Evolutionary conservation across 2,888 invertebrate genomes (phyloP).

Genomic region (Elmis aenea): DNA sequence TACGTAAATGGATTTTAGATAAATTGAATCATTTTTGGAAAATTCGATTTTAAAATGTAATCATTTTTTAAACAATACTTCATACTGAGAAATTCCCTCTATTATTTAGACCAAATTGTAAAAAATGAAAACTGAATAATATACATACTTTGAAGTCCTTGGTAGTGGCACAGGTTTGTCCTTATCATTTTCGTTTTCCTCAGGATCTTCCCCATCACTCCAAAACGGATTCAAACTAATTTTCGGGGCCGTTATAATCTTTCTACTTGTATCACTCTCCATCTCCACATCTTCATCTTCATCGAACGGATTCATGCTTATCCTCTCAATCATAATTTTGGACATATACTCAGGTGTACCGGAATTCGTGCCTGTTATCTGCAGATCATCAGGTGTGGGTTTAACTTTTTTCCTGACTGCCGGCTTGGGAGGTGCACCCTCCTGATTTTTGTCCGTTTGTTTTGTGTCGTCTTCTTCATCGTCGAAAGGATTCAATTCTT

Average conservation of each 20-base stretch:
- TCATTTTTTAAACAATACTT: too few species aligned
- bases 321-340: constrained; percentile 17
- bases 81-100: too few species aligned
- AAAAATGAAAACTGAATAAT: constrained; percentile 3
- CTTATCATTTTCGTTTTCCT: constrained; percentile 50
- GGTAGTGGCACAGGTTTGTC: constrained; percentile 48
- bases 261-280: constrained; percentile 17
- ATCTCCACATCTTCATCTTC: constrained; percentile 30
- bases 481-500: constrained; percentile 78
- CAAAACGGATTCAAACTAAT: constrained; percentile 66
- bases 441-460: constrained; percentile 34
- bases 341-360: constrained; percentile 12
- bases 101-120: too few species aligned
- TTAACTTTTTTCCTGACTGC: constrained; percentile 14
- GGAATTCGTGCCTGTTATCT: neutral
- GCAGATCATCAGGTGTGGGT: neutral
- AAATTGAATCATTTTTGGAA: too few species aligned
- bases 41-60: too few species aligned
- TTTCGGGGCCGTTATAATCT: constrained; percentile 39
- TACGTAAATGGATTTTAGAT: too few species aligned
- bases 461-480: constrained; percentile 44
- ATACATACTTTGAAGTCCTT: constrained; percentile 43
- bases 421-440: constrained; percentile 43
- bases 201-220: constrained; percentile 63
- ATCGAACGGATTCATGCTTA: constrained; percentile 31